Conservation (phyloP, 2,113 vertebrate species). For the Willisornis vidua region DNA sequence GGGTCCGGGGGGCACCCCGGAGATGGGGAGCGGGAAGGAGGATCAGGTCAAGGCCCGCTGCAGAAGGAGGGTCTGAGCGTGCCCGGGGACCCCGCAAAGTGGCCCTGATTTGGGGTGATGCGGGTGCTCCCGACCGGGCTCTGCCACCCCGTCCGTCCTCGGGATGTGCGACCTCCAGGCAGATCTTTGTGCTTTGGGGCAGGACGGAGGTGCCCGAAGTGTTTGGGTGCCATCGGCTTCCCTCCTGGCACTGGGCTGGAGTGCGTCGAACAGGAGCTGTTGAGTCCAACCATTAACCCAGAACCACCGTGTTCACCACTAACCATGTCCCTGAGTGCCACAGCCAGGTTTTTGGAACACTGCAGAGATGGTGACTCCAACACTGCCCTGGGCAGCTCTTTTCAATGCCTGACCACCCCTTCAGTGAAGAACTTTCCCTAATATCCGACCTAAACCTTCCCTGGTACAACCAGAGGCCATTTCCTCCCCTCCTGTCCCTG, state of each 20-base stretch:
- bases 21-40: not conserved
- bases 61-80: not conserved
- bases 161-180: not conserved
- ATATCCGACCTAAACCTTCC: rapidly evolving
- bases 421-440: not conserved
- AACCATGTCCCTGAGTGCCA: not conserved
- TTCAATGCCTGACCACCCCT: not conserved
- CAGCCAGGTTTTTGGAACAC: not conserved
- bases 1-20: not conserved
- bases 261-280: not conserved
- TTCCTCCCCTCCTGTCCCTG: not conserved
- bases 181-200: rapidly evolving
- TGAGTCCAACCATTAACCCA: not conserved
- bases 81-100: not conserved
- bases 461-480: not conserved
- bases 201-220: rapidly evolving
- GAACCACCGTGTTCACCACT: rapidly evolving
- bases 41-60: not conserved
- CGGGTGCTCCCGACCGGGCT: rapidly evolving
- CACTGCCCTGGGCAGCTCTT: not conserved
- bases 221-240: not conserved
- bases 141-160: not conserved
- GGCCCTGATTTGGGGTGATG: not conserved
- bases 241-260: not conserved
- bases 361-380: not conserved